Conservation (phyloP, 2,888 invertebrate genomes). For the Zeuzera pyrina region DNA sequence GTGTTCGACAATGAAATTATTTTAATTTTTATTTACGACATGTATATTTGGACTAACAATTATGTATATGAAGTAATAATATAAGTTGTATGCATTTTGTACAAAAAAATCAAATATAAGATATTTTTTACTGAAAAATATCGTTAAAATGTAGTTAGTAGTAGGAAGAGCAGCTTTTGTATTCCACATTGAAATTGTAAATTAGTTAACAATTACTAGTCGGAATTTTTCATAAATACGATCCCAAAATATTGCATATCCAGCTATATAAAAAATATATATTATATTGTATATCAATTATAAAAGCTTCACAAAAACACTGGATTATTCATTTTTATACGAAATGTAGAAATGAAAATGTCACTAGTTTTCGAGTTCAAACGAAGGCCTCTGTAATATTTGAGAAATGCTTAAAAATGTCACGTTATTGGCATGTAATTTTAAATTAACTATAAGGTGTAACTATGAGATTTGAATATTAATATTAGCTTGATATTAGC, state of each 20-base stretch:
- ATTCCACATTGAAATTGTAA: constrained; percentile 38
- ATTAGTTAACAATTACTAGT: constrained; percentile 48
- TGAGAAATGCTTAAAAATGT: background rate
- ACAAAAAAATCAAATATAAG: constrained; percentile 49
- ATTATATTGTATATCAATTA: too few relatives aligned
- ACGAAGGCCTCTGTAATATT: constrained; percentile 1
- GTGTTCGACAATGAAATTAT: constrained; percentile 22
- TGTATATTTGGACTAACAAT: constrained; percentile 45
- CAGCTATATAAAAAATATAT: too few relatives aligned
- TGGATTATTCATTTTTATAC: too few relatives aligned
- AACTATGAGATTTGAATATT: constrained; percentile 42
- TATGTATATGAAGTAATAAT: constrained; percentile 30
- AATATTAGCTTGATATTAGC: constrained; percentile 62
- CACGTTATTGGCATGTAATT: background rate
- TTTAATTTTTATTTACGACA: constrained; percentile 30
- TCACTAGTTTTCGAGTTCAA: background rate
- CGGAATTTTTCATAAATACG: constrained; percentile 37
- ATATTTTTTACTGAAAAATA: constrained; percentile 58
- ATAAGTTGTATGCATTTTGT: constrained; percentile 50
- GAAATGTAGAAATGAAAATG: too few relatives aligned
- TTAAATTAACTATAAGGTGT: constrained; percentile 35
- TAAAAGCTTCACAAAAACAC: too few relatives aligned
- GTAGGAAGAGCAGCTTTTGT: constrained; percentile 54
- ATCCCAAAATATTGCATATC: too few relatives aligned
- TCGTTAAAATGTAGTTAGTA: constrained; percentile 31